These are phyloP conservation scores for Ectropis crepuscularia DNA, from an alignment of 2,888 invertebrate genomes.

Conservation along the genomic window DNA sequence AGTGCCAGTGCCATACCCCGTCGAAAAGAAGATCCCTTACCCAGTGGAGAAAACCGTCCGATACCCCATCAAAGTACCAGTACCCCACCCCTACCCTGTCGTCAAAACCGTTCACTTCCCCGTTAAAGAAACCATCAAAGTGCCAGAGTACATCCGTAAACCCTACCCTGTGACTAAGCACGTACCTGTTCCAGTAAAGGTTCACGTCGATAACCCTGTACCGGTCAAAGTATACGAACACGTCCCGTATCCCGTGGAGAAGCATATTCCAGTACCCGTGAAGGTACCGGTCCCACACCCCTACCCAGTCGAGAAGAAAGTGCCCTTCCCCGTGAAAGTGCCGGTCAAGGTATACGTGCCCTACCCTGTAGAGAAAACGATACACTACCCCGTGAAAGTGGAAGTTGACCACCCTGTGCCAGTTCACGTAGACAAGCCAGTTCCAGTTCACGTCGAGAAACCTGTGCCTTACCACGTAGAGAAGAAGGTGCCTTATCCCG, in stretches of 20 bases:
- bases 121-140: slow-evolving; percentile 87
- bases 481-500: slow-evolving; percentile 88
- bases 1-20: slow-evolving; percentile 89
- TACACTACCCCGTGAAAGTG: slow-evolving; percentile 89
- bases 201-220: slow-evolving; percentile 87
- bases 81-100: slow-evolving; percentile 89
- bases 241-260: slow-evolving; percentile 90
- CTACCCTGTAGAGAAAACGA: slow-evolving; percentile 89
- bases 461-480: slow-evolving; percentile 90
- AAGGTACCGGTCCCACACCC: slow-evolving; percentile 90
- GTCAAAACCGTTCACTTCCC: slow-evolving; percentile 88
- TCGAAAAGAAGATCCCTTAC: slow-evolving; percentile 87
- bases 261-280: slow-evolving; percentile 87
- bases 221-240: slow-evolving; percentile 86
- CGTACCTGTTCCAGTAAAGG: slow-evolving; percentile 87
- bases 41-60: slow-evolving; percentile 89
- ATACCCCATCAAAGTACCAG: slow-evolving; percentile 88
- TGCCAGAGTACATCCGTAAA: slow-evolving; percentile 87
- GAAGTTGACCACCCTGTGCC: slow-evolving; percentile 88
- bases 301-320: slow-evolving; percentile 89
- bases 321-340: slow-evolving; percentile 87
- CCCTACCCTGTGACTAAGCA: slow-evolving; percentile 89
- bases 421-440: slow-evolving; percentile 87
- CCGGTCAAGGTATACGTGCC: slow-evolving; percentile 90
- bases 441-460: slow-evolving; percentile 89